Conservation (phyloP, 2,113 vertebrate species). For the Indicator maculatus region DNA sequence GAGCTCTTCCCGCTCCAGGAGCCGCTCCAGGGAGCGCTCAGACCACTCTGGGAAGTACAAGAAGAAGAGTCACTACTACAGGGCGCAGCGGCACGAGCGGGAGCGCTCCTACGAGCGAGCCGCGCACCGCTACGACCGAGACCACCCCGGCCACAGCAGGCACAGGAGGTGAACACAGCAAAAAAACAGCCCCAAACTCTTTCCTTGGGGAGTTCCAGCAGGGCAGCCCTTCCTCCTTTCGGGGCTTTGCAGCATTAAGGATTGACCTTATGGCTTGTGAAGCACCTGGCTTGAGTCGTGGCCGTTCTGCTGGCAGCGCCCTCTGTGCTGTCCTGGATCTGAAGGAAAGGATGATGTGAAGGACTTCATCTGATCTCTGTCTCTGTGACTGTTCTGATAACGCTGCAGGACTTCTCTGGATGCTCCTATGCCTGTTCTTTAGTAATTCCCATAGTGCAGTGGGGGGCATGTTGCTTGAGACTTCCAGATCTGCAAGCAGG, state of each 20-base stretch:
- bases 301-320: background rate
- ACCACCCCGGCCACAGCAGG: constrained; percentile 76
- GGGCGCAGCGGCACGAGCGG: constrained; percentile 71
- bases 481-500: background rate
- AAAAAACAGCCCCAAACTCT: no score
- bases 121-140: constrained; percentile 74
- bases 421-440: background rate
- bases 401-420: background rate
- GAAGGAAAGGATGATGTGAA: background rate
- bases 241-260: background rate
- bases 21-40: constrained; percentile 76
- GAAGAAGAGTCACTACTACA: constrained; percentile 80
- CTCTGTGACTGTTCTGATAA: background rate
- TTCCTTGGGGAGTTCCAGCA: no score
- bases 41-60: constrained; percentile 79
- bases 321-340: background rate
- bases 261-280: background rate
- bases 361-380: background rate
- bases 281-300: background rate
- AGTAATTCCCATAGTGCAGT: background rate
- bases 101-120: constrained; percentile 76
- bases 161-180: constrained; percentile 70
- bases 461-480: background rate
- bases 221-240: background rate
- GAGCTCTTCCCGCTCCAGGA: constrained; percentile 77